phyloP scores from a whole-genome alignment of 2,888 invertebrate genomes.

The Flabesymbios commensalis region DNA sequence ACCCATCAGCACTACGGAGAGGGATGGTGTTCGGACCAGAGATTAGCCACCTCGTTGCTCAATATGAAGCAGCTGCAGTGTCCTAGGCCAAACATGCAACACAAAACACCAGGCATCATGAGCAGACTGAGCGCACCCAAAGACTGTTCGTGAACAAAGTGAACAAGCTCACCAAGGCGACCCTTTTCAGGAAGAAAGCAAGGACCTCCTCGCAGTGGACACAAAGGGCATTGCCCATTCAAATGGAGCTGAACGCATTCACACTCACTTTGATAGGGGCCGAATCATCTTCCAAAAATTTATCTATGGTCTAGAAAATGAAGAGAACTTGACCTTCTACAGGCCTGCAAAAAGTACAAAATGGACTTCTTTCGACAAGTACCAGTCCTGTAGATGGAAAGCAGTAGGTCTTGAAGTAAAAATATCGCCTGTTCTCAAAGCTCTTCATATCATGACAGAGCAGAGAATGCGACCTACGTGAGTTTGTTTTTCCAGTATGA shows the following conservation, averaged over 20 bases:
- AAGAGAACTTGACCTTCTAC: slow-evolving; percentile 13
- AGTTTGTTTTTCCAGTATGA: slow-evolving; percentile 25
- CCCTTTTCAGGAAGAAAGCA: slow-evolving; percentile 25
- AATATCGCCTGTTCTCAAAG: not conserved
- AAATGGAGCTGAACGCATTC: slow-evolving; percentile 21
- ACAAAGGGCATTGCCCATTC: slow-evolving; percentile 26
- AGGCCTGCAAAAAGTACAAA: not conserved
- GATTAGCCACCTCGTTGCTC: slow-evolving; percentile 25
- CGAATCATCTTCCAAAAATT: not conserved
- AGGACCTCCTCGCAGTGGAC: slow-evolving; percentile 29
- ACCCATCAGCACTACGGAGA: slow-evolving; percentile 31
- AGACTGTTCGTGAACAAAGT: slow-evolving; percentile 18
- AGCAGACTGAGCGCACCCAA: slow-evolving; percentile 8
- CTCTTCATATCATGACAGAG: not conserved
- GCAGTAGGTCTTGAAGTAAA: not conserved
- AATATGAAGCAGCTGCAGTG: slow-evolving; percentile 10
- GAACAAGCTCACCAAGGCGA: slow-evolving; percentile 15
- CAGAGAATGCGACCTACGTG: slow-evolving; percentile 7
- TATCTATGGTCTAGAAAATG: slow-evolving; percentile 12
- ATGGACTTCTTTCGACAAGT: not conserved
- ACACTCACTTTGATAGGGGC: slow-evolving; percentile 24
- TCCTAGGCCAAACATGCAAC: slow-evolving; percentile 4
- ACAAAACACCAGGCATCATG: slow-evolving; percentile 10
- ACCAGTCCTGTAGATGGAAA: not conserved
- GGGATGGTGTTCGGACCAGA: slow-evolving; percentile 43